Evolutionary conservation across 2,888 invertebrate genomes (phyloP).

Genomic region (Drosophila prostipennis): DNA sequence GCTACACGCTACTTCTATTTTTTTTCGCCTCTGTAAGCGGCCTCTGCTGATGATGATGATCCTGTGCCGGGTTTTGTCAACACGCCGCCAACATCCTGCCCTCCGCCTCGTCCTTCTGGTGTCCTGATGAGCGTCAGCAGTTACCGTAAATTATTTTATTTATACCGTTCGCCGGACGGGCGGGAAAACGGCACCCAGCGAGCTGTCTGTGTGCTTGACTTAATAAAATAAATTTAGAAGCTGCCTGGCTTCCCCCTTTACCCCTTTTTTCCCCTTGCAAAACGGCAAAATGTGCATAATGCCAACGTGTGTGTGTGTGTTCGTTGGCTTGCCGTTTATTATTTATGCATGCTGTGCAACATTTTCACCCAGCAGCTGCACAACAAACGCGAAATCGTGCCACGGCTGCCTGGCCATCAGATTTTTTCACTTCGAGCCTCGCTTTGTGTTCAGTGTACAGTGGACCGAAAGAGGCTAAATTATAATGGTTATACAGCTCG

Average conservation of each 20-base stretch:
- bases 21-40: conserved; percentile 54
- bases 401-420: conserved; percentile 61
- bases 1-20: conserved; percentile 47
- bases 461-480: conserved; percentile 6
- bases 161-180: conserved; percentile 61
- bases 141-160: conserved; percentile 78
- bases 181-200: conserved; percentile 26
- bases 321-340: conserved; percentile 67
- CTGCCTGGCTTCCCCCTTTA: conserved; percentile 49
- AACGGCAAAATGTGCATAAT: conserved; percentile 75
- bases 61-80: conserved; percentile 72
- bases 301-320: conserved; percentile 24
- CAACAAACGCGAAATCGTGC: conserved; percentile 68
- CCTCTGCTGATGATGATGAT: conserved; percentile 65
- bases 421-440: conserved; percentile 38
- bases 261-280: conserved; percentile 51
- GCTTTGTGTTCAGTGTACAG: conserved; percentile 18
- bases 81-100: conserved; percentile 44
- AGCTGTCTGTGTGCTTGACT: conserved; percentile 76
- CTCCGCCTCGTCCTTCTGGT: conserved; percentile 40
- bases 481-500: background rate
- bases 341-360: conserved; percentile 78
- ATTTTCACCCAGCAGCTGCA: conserved; percentile 74
- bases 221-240: conserved; percentile 78
- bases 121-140: conserved; percentile 76